Evolutionary conservation across 2,113 vertebrate genomes (phyloP).

Genomic region (Scomber scombrus): DNA sequence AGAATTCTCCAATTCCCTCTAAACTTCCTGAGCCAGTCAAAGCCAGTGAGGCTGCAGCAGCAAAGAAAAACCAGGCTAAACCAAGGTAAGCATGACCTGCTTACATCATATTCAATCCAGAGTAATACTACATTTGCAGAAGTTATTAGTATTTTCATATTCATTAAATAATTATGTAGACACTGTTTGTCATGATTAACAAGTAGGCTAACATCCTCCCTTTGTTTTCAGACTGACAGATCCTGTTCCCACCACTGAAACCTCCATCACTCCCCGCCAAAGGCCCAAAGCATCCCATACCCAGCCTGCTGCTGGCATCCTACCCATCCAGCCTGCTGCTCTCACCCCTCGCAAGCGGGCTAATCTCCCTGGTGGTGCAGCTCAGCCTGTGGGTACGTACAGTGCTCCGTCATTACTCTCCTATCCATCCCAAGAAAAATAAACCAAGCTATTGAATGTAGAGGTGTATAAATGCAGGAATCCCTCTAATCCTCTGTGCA

Average conservation of each 20-base stretch:
- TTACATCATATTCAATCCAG: slow-evolving; percentile 42
- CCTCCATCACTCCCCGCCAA: slow-evolving; percentile 97
- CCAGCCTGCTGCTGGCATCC: slow-evolving; percentile 92
- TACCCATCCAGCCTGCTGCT: slow-evolving; percentile 96
- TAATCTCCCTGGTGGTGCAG: slow-evolving; percentile 82
- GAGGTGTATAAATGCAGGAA: not conserved
- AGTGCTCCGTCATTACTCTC: slow-evolving; percentile 16
- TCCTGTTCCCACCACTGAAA: slow-evolving; percentile 97
- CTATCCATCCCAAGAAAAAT: slow-evolving; percentile 4
- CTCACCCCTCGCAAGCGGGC: slow-evolving; percentile 96
- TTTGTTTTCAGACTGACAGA: slow-evolving; percentile 90
- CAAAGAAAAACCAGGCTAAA: slow-evolving; percentile 95
- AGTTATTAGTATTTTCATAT: slow-evolving; percentile 51
- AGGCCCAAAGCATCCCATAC: slow-evolving; percentile 97
- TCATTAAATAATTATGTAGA: slow-evolving; percentile 55
- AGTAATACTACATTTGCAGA: slow-evolving; percentile 29
- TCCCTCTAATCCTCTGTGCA: slow-evolving; percentile 39
- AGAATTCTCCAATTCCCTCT: slow-evolving; percentile 93
- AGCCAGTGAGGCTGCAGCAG: slow-evolving; percentile 97
- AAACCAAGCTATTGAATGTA: slow-evolving; percentile 30
- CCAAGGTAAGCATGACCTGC: slow-evolving; percentile 87
- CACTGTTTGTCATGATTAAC: slow-evolving; percentile 53
- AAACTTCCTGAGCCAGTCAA: slow-evolving; percentile 97
- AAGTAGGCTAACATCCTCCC: slow-evolving; percentile 33
- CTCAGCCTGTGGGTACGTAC: slow-evolving; percentile 88